phyloP scores from a whole-genome alignment of 23 tunicate species.

The Oikopleura vanhoeffeni region DNA sequence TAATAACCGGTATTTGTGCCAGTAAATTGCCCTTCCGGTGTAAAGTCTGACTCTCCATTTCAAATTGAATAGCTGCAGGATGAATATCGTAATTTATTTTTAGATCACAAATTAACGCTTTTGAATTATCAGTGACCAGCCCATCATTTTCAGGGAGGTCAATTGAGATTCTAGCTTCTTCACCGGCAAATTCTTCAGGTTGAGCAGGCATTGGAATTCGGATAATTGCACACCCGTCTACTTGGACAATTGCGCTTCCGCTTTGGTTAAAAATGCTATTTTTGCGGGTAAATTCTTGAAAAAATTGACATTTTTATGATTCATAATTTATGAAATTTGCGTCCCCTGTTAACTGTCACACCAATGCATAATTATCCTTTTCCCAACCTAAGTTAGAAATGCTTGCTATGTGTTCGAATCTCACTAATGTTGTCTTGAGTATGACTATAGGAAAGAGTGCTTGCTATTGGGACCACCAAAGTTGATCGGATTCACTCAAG shows the following conservation, averaged over 20 bases:
- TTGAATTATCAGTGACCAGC: neutral
- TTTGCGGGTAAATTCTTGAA: too few species aligned
- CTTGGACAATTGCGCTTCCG: neutral
- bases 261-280: too few species aligned
- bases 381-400: too few species aligned
- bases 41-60: neutral
- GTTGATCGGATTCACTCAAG: too few species aligned
- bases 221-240: neutral
- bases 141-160: conserved; percentile 3
- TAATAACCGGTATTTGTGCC: neutral
- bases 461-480: too few species aligned
- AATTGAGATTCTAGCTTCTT: neutral
- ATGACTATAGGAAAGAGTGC: too few species aligned
- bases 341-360: too few species aligned
- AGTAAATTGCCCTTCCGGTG: neutral
- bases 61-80: neutral
- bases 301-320: too few species aligned
- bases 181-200: neutral
- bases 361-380: too few species aligned
- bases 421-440: too few species aligned
- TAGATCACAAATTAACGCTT: neutral
- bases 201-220: neutral
- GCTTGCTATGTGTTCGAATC: too few species aligned
- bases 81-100: neutral
- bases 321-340: too few species aligned